These are phyloP conservation scores for Trichogramma dendrolimi DNA, from an alignment of 2,888 invertebrate species.

Conservation along the genomic window DNA sequence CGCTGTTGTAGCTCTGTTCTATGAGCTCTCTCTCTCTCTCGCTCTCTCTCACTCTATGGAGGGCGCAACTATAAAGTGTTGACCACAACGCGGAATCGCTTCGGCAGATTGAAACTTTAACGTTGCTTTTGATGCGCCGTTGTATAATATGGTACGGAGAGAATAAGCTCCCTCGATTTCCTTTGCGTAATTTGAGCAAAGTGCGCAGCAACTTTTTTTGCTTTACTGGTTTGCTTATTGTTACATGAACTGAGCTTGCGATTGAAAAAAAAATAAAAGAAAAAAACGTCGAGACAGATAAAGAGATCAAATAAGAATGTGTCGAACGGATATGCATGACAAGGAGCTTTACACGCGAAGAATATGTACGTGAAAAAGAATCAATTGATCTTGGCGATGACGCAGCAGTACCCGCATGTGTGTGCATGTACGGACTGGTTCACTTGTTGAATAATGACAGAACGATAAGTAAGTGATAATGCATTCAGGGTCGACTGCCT, in stretches of 20 bases:
- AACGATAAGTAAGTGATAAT: too few species aligned
- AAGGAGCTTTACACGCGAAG: too few species aligned
- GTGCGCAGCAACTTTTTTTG: not conserved
- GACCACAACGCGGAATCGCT: slow-evolving; percentile 39
- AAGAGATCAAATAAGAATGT: too few species aligned
- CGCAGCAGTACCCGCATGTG: too few species aligned
- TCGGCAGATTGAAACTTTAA: slow-evolving; percentile 46
- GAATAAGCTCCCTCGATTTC: slow-evolving; percentile 28
- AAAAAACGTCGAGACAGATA: not conserved
- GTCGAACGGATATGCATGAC: too few species aligned
- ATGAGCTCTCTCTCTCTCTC: not conserved
- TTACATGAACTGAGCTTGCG: not conserved
- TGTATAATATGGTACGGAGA: too few species aligned
- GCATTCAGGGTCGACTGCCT: too few species aligned
- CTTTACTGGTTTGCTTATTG: slow-evolving; percentile 7
- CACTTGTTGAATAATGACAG: too few species aligned
- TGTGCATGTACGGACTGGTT: too few species aligned
- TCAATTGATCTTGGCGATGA: too few species aligned
- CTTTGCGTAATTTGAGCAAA: slow-evolving; percentile 8
- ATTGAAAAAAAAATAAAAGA: not conserved
- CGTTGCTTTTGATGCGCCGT: slow-evolving; percentile 15
- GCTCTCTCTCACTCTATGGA: slow-evolving; percentile 26
- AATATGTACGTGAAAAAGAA: too few species aligned
- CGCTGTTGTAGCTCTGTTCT: slow-evolving; percentile 14
- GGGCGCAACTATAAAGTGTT: slow-evolving; percentile 43